These are phyloP conservation scores for Steinernema hermaphroditum DNA, from an alignment of 2,888 invertebrate species.

Conservation along the genomic window DNA sequence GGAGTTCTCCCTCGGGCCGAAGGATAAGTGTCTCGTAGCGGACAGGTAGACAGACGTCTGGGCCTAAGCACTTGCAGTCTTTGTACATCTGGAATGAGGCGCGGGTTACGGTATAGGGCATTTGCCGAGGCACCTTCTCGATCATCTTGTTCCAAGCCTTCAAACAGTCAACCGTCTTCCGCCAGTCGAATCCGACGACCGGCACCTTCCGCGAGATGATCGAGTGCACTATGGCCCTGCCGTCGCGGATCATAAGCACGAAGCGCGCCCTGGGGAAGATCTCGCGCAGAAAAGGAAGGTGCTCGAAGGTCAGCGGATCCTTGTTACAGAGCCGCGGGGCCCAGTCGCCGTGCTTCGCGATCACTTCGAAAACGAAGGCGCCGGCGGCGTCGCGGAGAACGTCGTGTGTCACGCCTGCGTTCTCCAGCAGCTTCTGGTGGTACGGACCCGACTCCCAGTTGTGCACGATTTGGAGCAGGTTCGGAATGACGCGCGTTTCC, in stretches of 20 bases:
- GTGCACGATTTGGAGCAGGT: conserved; percentile 88
- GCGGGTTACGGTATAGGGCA: conserved; percentile 76
- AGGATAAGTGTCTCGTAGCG: conserved; percentile 94
- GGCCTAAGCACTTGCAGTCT: conserved; percentile 74
- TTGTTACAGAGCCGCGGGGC: conserved; percentile 90
- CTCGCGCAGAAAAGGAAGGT: conserved; percentile 68
- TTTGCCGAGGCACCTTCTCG: conserved; percentile 88
- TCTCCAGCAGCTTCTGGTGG: conserved; percentile 83
- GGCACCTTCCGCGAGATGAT: conserved; percentile 87
- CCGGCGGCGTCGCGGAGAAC: conserved; percentile 91
- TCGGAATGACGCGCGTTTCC: conserved; percentile 82
- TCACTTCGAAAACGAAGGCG: conserved; percentile 76
- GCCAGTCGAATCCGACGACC: conserved; percentile 88
- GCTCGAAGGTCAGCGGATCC: conserved; percentile 88
- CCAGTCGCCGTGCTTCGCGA: conserved; percentile 86
- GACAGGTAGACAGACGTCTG: conserved; percentile 78
- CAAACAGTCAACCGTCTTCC: conserved; percentile 81
- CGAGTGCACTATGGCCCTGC: conserved; percentile 93
- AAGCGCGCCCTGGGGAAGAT: conserved; percentile 95
- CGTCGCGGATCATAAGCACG: conserved; percentile 94
- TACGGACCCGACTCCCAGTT: conserved; percentile 85
- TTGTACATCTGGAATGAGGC: conserved; percentile 88
- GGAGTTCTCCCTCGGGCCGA: conserved; percentile 84
- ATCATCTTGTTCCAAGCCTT: conserved; percentile 78
- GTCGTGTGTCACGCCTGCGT: conserved; percentile 87